Evolutionary conservation across 2,888 invertebrate genomes (phyloP), one percentile per base, ranked within the genome.

Genomic region (Netelia melanura): DNA sequence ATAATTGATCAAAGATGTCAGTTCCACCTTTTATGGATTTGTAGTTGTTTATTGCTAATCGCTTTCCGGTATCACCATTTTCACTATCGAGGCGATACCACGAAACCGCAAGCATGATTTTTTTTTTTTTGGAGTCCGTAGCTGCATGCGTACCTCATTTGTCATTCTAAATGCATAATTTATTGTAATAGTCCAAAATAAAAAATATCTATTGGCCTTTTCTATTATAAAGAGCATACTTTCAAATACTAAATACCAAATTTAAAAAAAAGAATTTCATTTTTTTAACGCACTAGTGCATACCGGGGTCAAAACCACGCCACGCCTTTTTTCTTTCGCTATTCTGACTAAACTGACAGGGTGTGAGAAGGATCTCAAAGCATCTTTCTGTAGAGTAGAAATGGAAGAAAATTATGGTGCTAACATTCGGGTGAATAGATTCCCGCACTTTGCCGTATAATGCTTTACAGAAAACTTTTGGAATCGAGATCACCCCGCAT

Each of bases 1-100:
- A 61, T 17, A 56, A 23, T 77, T 89, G 86, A 67, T 89, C 88
- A 72, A 89, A 87, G 11, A 78, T 71, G 62, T 88, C 89, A 54
- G 71, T 58, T 30, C 58, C 71, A 54, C 71, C 71, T 58, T 72
- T 70, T n/a, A 76, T 81, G 9, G 14, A 8, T 62, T 81, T 77
- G 58, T 81, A 81, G 43, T 84, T 77, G 3, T 56, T 25, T 30
- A 86, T 76, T 14, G 81, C 62, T n/a, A 80, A 30, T 38, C 81
- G 86, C 23, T 80, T 86, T 62, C 78, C 78, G n/a, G 61, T 30
- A 30, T 56, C 2, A 44, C 80, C 30, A 54, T 70, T 61, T 67
- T 65, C 61, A 64, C 43, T 23, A 11, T 71, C 77, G 25, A 62
- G 81, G n/a, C 64, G 38, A 58, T 81, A 79, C 38, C 82, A 76